Conservation (phyloP, 2,888 invertebrate genomes). For the Plagiodera versicolora region DNA sequence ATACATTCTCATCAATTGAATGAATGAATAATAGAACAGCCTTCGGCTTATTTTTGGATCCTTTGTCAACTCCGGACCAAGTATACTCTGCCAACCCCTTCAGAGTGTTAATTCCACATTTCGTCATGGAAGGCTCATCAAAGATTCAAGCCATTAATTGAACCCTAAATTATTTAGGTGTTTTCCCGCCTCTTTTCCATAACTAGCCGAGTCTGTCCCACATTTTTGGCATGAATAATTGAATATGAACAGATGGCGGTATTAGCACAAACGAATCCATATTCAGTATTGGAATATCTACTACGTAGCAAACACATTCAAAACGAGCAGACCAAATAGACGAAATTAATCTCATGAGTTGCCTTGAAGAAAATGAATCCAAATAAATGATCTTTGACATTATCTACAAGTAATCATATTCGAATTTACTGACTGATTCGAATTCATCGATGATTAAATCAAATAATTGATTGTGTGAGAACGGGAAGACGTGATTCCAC, state of each 20-base stretch:
- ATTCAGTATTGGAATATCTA: not conserved
- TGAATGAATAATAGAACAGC: not conserved
- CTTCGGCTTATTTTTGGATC: not conserved
- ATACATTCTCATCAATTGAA: no score
- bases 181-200: not conserved
- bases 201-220: not conserved
- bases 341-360: no score
- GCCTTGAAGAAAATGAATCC: no score
- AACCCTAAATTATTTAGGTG: slow-evolving; percentile 10
- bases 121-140: not conserved
- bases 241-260: slow-evolving; percentile 4
- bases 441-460: no score
- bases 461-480: no score
- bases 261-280: not conserved
- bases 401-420: no score
- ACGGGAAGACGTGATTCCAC: no score
- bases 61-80: not conserved
- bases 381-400: no score
- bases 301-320: not conserved
- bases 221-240: slow-evolving; percentile 12
- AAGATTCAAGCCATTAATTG: slow-evolving; percentile 3
- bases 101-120: not conserved
- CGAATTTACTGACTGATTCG: no score
- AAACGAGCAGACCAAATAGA: no score
- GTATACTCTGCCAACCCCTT: not conserved